Base-by-base conservation (phyloP, 2,113 vertebrate genomes). In the Crotalus tigris region DNA sequence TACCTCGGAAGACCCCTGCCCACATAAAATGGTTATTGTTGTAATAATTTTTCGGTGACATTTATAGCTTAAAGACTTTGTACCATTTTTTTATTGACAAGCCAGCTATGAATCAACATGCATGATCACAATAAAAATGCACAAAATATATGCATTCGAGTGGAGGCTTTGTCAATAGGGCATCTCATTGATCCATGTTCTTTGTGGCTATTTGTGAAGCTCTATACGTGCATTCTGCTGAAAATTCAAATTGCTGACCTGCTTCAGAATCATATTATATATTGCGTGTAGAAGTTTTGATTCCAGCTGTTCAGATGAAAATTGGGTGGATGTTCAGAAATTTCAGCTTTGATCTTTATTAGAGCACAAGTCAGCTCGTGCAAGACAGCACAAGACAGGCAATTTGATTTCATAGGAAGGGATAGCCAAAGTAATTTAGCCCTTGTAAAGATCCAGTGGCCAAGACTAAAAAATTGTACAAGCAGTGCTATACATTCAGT, bases 91-190 rank as follows among this genome's bases (percentile, higher is more conserved):
- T 97, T 94, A 95, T 97, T 94, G 97, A 97, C 96, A 97, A 96
- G 97, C 81, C 94, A 55, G 54, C 95, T 94, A 96, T 97, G 97
- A 97, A 96, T 97, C 97, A 97, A 97, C 97, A 97, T 96, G 96
- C 95, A 97, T 92, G 96, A 97, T 96, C 95, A 95, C 95, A 94
- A 94, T 97, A 96, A 98, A 97, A 96, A 95, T 26, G 93, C 90
- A 93, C 87, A 93, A 94, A 97, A 95, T 95, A 92, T 95, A 96
- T 93, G 95, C 95, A 91, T 94, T 94, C 58, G 0, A 44, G 95
- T 87, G 55, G 88, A 94, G 94, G n/a, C 44, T 96, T 93, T 91
- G 95, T 97, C 97, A 81, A 96, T 95, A 96, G 95, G 96, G 93
- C 92, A 91, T 95, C 87, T 11, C 91, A 96, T 95, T 59, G 97